phyloP scores from a whole-genome alignment of 2,888 invertebrate species.

The Dasysyrphus albostriatus region DNA sequence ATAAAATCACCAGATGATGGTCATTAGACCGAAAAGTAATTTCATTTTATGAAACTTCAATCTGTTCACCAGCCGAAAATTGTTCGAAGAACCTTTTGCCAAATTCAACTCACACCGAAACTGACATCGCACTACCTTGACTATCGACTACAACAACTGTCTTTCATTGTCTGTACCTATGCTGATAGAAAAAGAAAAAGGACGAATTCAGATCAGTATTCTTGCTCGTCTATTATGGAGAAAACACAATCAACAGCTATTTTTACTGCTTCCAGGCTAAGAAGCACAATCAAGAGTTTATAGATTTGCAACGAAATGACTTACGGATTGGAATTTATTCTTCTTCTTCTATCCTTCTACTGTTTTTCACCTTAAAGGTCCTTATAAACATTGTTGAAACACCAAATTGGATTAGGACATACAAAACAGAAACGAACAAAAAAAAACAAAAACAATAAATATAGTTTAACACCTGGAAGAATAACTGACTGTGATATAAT shows the following conservation, averaged over 20 bases:
- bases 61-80: constrained; percentile 51
- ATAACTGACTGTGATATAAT: constrained; percentile 72
- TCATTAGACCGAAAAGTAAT: constrained; percentile 76
- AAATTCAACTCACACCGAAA: neutral
- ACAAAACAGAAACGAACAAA: neutral
- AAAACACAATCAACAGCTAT: constrained; percentile 53
- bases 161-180: too few species aligned
- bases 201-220: constrained; percentile 18
- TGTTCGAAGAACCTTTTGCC: constrained; percentile 43
- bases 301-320: constrained; percentile 50
- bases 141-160: neutral
- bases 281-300: constrained; percentile 57
- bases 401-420: constrained; percentile 53
- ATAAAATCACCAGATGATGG: constrained; percentile 76
- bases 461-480: constrained; percentile 73
- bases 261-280: constrained; percentile 37
- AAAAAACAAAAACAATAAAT: constrained; percentile 27
- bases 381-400: constrained; percentile 49
- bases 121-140: neutral
- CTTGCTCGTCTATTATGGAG: neutral
- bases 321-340: constrained; percentile 23
- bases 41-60: constrained; percentile 75
- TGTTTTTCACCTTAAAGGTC: constrained; percentile 9
- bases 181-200: neutral
- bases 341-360: neutral